Evolutionary conservation across 2,113 vertebrate species (phyloP).

Genomic region (Podocnemis expansa): DNA sequence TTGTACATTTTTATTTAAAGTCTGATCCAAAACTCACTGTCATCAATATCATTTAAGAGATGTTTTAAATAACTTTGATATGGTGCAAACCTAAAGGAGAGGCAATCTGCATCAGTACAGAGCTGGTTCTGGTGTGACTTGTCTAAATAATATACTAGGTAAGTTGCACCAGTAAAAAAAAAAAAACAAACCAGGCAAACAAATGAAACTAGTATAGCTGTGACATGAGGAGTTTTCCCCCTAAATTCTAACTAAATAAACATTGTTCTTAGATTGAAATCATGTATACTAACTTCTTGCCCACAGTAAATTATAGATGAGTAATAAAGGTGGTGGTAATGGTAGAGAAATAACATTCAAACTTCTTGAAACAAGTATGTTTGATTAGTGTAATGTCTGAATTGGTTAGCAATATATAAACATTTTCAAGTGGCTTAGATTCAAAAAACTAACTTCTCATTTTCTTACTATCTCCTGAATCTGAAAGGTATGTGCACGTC

Average conservation of each 20-base stretch:
- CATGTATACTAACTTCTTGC: background rate
- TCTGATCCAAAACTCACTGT: no score
- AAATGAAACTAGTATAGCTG: background rate
- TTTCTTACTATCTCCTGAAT: background rate
- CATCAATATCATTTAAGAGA: no score
- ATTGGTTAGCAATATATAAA: accelerated
- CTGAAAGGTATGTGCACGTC: background rate
- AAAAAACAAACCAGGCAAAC: no score
- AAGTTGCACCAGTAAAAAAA: no score
- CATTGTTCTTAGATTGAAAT: background rate
- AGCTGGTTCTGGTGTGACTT: no score
- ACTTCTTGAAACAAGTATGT: background rate
- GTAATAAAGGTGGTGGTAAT: background rate
- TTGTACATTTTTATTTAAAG: no score
- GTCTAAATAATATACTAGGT: no score
- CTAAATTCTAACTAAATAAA: background rate
- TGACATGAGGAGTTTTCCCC: background rate
- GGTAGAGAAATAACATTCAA: background rate
- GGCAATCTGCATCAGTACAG: no score
- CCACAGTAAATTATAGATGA: background rate
- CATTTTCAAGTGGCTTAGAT: background rate
- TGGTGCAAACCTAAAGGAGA: no score
- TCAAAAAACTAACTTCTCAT: background rate
- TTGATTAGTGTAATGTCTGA: background rate
- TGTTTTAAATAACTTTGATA: no score